Percentiles rank a stretch among this genome's conserved stretches.
phyloP scores from a whole-genome alignment of 2,797 vertebrate species.

The Cossypha polioptera region DNA sequence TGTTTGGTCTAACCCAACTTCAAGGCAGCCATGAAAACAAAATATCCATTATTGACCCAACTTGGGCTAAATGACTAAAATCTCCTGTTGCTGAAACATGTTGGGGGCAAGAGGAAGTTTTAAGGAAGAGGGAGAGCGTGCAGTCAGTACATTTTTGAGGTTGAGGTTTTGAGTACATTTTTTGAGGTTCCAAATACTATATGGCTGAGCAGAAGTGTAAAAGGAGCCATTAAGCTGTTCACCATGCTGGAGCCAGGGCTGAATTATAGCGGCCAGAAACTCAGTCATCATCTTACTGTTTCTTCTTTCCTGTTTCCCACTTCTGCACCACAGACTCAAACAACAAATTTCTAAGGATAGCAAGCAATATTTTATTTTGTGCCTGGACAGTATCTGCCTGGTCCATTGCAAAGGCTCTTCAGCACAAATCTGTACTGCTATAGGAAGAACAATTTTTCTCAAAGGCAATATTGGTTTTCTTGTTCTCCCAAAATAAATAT shows the following conservation, averaged over 20 bases:
- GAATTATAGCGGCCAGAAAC: neutral
- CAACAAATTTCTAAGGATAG: neutral
- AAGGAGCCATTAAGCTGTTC: neutral
- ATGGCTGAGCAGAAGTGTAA: neutral
- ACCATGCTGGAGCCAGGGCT: neutral
- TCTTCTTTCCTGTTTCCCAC: neutral
- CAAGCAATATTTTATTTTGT: neutral
- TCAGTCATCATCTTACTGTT: neutral
- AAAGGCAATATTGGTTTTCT: neutral
- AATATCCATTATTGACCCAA: neutral
- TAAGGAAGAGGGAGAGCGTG: neutral
- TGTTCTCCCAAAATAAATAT: neutral
- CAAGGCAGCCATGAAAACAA: neutral
- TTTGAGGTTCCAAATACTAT: neutral
- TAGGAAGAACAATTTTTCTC: neutral
- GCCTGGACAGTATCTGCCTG: neutral
- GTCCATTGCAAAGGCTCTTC: neutral
- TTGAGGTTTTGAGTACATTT: neutral
- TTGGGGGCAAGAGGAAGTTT: neutral
- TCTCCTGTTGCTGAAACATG: neutral
- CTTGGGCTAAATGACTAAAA: neutral
- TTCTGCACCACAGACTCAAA: neutral
- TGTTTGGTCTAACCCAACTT: neutral
- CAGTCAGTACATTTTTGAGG: neutral
- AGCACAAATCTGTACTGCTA: neutral